Percentiles rank a stretch among this genome's conserved stretches.
These are phyloP conservation scores for Caenorhabditis macrosperma DNA, from an alignment of 2,888 invertebrate species.

Conservation along the genomic window DNA sequence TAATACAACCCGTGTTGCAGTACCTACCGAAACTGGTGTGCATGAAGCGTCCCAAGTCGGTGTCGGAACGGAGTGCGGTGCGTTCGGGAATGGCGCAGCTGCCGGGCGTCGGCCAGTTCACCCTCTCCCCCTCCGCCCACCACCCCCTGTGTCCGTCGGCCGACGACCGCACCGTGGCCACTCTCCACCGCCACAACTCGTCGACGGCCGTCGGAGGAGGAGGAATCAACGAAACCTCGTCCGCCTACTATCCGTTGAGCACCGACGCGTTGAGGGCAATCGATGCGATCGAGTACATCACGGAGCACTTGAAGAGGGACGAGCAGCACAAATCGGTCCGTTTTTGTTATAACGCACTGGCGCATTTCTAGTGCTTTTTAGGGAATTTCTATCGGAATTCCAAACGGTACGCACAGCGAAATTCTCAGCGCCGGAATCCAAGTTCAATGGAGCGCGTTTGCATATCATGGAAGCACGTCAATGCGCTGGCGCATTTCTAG, in stretches of 20 bases:
- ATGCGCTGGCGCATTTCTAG: too few relatives aligned
- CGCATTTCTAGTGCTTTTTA: too few relatives aligned
- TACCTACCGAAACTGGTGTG: slow-evolving; percentile 84
- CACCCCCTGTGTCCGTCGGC: slow-evolving; percentile 73
- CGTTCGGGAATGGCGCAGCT: slow-evolving; percentile 59
- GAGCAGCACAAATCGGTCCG: slow-evolving; percentile 77
- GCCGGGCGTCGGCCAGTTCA: slow-evolving; percentile 75
- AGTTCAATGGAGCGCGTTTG: too few relatives aligned
- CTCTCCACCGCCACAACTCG: too few relatives aligned
- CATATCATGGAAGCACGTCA: too few relatives aligned
- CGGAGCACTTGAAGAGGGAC: slow-evolving; percentile 76
- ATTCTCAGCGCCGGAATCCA: too few relatives aligned
- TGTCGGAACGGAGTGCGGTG: slow-evolving; percentile 81
- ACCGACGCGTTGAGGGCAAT: slow-evolving; percentile 67
- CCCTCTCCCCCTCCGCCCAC: slow-evolving; percentile 72
- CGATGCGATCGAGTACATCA: slow-evolving; percentile 77
- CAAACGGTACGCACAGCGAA: too few relatives aligned
- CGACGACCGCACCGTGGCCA: slow-evolving; percentile 42
- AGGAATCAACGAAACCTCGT: slow-evolving; percentile 66
- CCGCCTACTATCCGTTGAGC: slow-evolving; percentile 64
- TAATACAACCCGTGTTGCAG: too few relatives aligned
- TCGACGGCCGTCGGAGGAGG: slow-evolving; percentile 1
- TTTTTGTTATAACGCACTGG: too few relatives aligned
- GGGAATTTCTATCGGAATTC: too few relatives aligned
- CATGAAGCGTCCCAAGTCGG: slow-evolving; percentile 89